Conservation (phyloP, 2,113 vertebrate genomes). For the Cygnus atratus region DNA sequence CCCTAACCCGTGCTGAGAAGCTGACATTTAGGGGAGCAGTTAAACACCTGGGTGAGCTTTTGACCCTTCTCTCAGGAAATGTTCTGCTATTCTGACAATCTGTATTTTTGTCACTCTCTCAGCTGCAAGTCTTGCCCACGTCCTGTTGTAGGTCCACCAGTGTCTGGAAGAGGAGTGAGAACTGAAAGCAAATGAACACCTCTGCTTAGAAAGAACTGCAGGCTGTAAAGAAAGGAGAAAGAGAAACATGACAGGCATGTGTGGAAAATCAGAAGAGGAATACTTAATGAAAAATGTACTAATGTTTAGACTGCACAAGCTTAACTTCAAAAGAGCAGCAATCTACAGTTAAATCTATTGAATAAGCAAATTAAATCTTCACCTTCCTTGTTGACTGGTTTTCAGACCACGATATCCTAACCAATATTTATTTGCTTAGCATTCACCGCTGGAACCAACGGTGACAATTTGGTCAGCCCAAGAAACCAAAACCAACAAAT, state of each 20-base stretch:
- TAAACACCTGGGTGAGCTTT: background rate
- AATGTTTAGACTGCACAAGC: background rate
- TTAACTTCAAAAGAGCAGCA: background rate
- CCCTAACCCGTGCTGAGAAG: background rate
- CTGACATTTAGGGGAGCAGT: background rate
- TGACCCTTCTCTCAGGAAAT: background rate
- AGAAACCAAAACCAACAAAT: background rate
- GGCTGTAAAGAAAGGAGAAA: background rate
- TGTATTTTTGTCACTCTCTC: background rate
- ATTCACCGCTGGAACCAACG: background rate
- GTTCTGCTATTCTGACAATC: background rate
- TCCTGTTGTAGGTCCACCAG: background rate
- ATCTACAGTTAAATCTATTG: conserved; percentile 11
- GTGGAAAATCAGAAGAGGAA: background rate
- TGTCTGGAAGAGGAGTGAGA: background rate
- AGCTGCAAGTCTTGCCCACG: background rate
- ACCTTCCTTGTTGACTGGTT: background rate
- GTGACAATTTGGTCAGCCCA: background rate
- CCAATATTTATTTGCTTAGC: background rate
- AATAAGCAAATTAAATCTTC: conserved; percentile 5
- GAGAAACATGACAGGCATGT: background rate
- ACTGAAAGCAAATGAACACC: background rate
- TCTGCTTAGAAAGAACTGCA: background rate
- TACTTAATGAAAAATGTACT: background rate
- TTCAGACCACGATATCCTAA: background rate